A percentile compares a stretch with the other conserved stretches of the same genome.
phyloP scores from a whole-genome alignment of 2,888 invertebrate genomes.

The Cantharis lateralis region DNA sequence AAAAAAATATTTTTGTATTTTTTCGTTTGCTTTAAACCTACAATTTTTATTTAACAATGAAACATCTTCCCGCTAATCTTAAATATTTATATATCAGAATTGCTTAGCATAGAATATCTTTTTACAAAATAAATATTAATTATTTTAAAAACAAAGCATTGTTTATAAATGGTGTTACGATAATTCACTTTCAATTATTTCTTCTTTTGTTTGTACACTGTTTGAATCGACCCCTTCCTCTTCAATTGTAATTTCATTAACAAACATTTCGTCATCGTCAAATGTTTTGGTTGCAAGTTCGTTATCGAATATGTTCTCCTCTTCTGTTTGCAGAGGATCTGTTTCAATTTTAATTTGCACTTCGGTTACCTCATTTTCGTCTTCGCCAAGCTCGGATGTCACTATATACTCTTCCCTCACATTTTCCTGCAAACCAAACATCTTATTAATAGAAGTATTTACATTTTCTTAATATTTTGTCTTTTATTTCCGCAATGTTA shows the following conservation, averaged over 20 bases:
- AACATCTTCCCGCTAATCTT: background rate
- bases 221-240: conserved; percentile 10
- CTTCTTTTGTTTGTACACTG: background rate
- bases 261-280: conserved; percentile 47
- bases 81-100: background rate
- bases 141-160: conserved; percentile 1
- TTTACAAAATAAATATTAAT: background rate
- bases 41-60: conserved; percentile 3
- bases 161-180: background rate
- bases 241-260: conserved; percentile 54
- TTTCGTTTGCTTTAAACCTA: background rate
- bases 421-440: conserved; percentile 1
- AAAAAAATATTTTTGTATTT: conserved; percentile 22
- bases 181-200: background rate
- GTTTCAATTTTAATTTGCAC: conserved; percentile 33
- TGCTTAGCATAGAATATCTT: background rate
- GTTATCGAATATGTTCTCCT: conserved; percentile 46
- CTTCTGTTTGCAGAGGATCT: conserved; percentile 37
- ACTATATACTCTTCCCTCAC: conserved; percentile 5
- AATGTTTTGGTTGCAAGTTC: conserved; percentile 39
- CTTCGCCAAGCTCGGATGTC: conserved; percentile 20
- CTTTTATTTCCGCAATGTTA: no score
- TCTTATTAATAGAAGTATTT: background rate
- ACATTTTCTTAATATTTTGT: no score
- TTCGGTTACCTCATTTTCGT: conserved; percentile 25